phyloP scores from a whole-genome alignment of 2,888 invertebrate genomes.

The Incurvaria masculella region DNA sequence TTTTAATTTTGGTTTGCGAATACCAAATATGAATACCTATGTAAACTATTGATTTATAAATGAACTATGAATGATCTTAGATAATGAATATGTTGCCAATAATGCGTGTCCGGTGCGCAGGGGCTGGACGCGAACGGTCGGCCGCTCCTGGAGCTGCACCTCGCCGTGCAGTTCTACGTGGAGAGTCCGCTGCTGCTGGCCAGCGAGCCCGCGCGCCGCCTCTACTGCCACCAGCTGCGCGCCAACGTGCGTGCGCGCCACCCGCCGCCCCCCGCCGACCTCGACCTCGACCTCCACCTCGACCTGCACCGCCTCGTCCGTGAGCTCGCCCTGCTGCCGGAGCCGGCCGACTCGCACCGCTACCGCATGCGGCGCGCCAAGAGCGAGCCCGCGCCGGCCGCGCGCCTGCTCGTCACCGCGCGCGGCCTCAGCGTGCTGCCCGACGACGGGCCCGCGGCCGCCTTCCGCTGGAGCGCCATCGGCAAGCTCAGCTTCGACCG shows the following conservation, averaged over 20 bases:
- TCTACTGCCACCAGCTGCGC: constrained; percentile 93
- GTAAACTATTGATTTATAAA: no score
- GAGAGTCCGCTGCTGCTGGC: constrained; percentile 87
- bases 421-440: constrained; percentile 87
- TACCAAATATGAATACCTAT: no score
- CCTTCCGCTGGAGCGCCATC: constrained; percentile 94
- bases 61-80: no score
- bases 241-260: constrained; percentile 77
- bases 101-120: no score
- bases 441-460: constrained; percentile 65
- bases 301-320: constrained; percentile 91
- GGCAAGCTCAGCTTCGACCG: constrained; percentile 94
- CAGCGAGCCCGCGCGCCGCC: constrained; percentile 88
- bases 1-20: no score
- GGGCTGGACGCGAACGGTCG: constrained; percentile 88
- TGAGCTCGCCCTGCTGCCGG: constrained; percentile 79
- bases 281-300: constrained; percentile 88
- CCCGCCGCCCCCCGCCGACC: constrained; percentile 74
- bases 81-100: no score
- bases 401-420: constrained; percentile 89
- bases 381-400: constrained; percentile 69
- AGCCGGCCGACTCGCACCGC: constrained; percentile 86
- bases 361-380: constrained; percentile 79
- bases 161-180: constrained; percentile 92
- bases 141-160: constrained; percentile 84